Percentiles rank a stretch among this genome's conserved stretches.
These are phyloP conservation scores for Microplitis deprimator DNA, from an alignment of 2,888 invertebrate species.

Conservation along the genomic window DNA sequence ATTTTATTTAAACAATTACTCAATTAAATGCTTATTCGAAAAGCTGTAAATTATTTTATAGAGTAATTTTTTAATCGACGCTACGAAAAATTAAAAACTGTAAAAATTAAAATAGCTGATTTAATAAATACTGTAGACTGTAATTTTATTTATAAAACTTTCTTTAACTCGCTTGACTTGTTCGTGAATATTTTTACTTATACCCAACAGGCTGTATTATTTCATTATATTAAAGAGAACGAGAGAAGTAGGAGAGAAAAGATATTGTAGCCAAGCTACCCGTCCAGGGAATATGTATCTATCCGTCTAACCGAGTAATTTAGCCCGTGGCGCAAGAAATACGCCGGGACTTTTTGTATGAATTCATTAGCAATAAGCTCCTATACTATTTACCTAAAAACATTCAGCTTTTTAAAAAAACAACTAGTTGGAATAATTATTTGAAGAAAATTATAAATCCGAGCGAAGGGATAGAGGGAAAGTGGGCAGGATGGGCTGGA, in stretches of 20 bases:
- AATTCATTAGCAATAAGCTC: slow-evolving; percentile 39
- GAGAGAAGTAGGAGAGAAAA: slow-evolving; percentile 23
- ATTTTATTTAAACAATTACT: too few relatives aligned
- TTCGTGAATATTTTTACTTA: slow-evolving; percentile 29
- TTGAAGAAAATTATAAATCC: too few relatives aligned
- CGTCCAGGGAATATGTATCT: slow-evolving; percentile 31
- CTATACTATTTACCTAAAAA: slow-evolving; percentile 37
- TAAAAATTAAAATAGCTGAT: neutral
- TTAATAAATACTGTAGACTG: neutral
- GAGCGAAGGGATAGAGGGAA: too few relatives aligned
- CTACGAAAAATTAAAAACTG: neutral
- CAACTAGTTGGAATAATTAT: neutral
- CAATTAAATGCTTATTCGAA: too few relatives aligned
- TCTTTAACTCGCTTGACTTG: slow-evolving; percentile 19
- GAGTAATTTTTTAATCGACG: too few relatives aligned
- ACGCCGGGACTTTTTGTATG: slow-evolving; percentile 24
- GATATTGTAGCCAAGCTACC: slow-evolving; percentile 10
- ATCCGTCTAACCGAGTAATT: slow-evolving; percentile 54
- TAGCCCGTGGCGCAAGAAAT: slow-evolving; percentile 45
- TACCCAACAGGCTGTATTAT: slow-evolving; percentile 35
- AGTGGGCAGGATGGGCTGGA: too few relatives aligned
- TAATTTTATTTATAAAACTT: slow-evolving; percentile 4
- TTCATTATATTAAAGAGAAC: slow-evolving; percentile 31
- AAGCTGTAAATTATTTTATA: too few relatives aligned
- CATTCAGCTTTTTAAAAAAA: slow-evolving; percentile 6